Percentiles rank a stretch among this genome's conserved stretches.
These are phyloP conservation scores for Cosmopolites sordidus DNA, from an alignment of 2,888 invertebrate species.

Conservation along the genomic window DNA sequence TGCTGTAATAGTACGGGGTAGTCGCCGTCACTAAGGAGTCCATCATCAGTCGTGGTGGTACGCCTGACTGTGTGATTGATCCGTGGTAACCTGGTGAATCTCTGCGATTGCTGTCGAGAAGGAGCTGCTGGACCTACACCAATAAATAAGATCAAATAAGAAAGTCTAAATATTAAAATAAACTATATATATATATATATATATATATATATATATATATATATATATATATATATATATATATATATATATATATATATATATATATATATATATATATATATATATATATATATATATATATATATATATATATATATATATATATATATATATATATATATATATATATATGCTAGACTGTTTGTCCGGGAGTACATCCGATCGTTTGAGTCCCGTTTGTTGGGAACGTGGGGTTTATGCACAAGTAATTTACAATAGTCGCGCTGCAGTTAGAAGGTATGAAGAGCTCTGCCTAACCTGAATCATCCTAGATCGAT, in stretches of 20 bases:
- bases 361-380: no score
- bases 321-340: no score
- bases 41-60: constrained; percentile 21
- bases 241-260: not conserved
- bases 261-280: no score
- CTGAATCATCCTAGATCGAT: no score
- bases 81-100: constrained; percentile 31
- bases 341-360: no score
- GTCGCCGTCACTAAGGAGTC: constrained; percentile 15
- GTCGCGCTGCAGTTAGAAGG: no score
- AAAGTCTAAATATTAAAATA: not conserved
- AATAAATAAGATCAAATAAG: not conserved
- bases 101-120: constrained; percentile 39
- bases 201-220: not conserved
- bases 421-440: no score
- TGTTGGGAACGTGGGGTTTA: no score
- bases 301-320: no score
- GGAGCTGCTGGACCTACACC: constrained; percentile 28
- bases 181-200: not conserved
- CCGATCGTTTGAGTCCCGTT: no score
- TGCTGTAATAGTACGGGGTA: constrained; percentile 32
- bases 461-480: no score
- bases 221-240: not conserved
- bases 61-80: not conserved
- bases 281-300: no score